These are phyloP conservation scores for Pammene aurita DNA, from an alignment of 2,888 invertebrate genomes.

Conservation along the genomic window DNA sequence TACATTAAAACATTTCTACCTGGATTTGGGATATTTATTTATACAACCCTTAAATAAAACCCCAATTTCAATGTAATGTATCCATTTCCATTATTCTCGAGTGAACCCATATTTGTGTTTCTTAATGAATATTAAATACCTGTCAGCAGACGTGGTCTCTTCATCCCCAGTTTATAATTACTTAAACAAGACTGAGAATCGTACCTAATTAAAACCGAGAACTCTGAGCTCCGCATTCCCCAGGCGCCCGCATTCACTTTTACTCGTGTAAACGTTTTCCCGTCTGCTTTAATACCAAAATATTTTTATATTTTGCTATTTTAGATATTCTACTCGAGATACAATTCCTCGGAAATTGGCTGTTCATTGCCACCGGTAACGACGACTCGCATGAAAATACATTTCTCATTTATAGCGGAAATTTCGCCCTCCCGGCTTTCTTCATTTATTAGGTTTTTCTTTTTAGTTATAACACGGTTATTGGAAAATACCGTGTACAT, in stretches of 20 bases:
- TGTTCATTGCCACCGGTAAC: slow-evolving; percentile 22
- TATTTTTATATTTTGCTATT: slow-evolving; percentile 11
- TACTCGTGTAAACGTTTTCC: background rate
- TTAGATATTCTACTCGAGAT: too few relatives aligned
- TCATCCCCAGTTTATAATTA: slow-evolving; percentile 1
- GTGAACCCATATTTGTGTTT: background rate
- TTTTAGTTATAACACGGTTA: slow-evolving; percentile 29
- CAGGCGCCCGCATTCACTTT: background rate
- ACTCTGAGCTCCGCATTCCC: background rate
- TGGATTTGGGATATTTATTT: too few relatives aligned
- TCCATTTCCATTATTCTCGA: slow-evolving; percentile 5
- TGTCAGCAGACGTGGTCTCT: slow-evolving; percentile 13
- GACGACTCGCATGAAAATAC: slow-evolving; percentile 18
- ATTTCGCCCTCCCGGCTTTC: slow-evolving; percentile 14
- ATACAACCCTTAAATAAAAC: too few relatives aligned
- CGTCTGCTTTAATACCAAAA: slow-evolving; percentile 3
- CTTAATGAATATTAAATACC: slow-evolving; percentile 13
- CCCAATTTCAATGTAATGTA: background rate
- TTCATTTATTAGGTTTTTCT: slow-evolving; percentile 34
- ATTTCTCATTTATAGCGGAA: slow-evolving; percentile 24
- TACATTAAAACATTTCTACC: too few relatives aligned
- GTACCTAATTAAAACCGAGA: slow-evolving; percentile 1
- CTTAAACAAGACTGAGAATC: slow-evolving; percentile 2
- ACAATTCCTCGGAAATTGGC: slow-evolving; percentile 8
- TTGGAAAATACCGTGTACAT: slow-evolving; percentile 24